Conservation (phyloP, 2,888 invertebrate genomes). For the Cantharis lateralis region DNA sequence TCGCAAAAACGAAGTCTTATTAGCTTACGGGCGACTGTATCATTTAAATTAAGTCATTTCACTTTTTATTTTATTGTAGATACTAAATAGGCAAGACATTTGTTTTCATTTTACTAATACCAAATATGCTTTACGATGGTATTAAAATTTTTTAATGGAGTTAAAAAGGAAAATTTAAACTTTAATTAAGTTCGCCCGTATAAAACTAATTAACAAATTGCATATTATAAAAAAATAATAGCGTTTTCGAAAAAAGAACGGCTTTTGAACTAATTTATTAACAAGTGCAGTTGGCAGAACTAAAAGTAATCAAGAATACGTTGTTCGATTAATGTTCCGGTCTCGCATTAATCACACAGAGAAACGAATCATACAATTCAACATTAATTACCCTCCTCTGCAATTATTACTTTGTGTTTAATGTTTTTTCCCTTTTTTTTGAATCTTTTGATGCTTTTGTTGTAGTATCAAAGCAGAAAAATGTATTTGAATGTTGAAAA, state of each 20-base stretch:
- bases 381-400: conserved; percentile 32
- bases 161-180: neutral
- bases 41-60: neutral
- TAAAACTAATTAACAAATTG: neutral
- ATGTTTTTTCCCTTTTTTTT: neutral
- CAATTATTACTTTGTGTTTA: conserved; percentile 31
- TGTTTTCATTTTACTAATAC: neutral
- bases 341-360: conserved; percentile 34
- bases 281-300: conserved; percentile 32
- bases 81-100: neutral
- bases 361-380: conserved; percentile 32
- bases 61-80: neutral
- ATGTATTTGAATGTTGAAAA: neutral
- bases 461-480: neutral
- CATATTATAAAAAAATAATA: neutral
- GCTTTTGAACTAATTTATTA: conserved; percentile 18
- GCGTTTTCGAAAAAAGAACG: neutral
- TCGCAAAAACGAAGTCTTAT: neutral
- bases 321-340: conserved; percentile 38
- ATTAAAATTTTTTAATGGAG: neutral
- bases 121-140: neutral
- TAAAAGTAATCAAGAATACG: conserved; percentile 36
- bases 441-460: neutral
- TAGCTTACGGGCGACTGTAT: neutral
- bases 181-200: neutral